These are phyloP conservation scores for Drosophila cognata DNA, from an alignment of 2,888 invertebrate genomes.

Conservation along the genomic window DNA sequence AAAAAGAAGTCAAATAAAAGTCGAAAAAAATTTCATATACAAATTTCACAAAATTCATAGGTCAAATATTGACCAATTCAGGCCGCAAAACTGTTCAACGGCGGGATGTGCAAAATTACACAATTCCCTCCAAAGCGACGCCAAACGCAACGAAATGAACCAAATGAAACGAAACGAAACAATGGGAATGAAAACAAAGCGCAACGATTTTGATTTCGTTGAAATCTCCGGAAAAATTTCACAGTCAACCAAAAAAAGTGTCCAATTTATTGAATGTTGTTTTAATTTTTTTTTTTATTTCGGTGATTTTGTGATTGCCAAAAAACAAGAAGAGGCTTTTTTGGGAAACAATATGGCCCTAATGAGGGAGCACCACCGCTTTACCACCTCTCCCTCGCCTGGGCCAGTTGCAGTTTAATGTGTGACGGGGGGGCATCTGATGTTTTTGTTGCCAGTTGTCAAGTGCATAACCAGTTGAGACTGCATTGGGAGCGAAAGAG, in stretches of 20 bases:
- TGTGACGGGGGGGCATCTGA: conserved; percentile 4
- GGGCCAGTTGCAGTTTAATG: conserved; percentile 15
- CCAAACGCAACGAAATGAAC: conserved; percentile 25
- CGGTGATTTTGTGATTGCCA: conserved; percentile 30
- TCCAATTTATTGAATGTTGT: conserved; percentile 13
- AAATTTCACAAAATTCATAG: conserved; percentile 62
- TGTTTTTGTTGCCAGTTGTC: conserved; percentile 36
- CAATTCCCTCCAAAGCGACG: conserved; percentile 41
- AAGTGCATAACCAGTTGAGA: conserved; percentile 63
- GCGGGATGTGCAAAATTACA: conserved; percentile 65
- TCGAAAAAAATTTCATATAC: conserved; percentile 38
- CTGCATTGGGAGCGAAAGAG: conserved; percentile 34
- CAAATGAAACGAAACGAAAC: conserved; percentile 35
- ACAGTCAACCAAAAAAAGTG: background rate
- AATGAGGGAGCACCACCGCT: conserved; percentile 53
- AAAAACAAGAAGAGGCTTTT: conserved; percentile 15
- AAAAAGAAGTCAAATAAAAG: conserved; percentile 8
- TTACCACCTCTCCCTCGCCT: background rate
- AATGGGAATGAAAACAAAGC: conserved; percentile 42
- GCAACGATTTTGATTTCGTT: conserved; percentile 6
- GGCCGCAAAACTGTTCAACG: conserved; percentile 21
- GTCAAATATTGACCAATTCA: conserved; percentile 67
- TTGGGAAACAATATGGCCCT: conserved; percentile 42
- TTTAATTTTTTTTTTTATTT: conserved; percentile 5
- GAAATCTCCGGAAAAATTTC: conserved; percentile 24